phyloP scores from a whole-genome alignment of 2,888 invertebrate genomes.

The Operophtera brumata region DNA sequence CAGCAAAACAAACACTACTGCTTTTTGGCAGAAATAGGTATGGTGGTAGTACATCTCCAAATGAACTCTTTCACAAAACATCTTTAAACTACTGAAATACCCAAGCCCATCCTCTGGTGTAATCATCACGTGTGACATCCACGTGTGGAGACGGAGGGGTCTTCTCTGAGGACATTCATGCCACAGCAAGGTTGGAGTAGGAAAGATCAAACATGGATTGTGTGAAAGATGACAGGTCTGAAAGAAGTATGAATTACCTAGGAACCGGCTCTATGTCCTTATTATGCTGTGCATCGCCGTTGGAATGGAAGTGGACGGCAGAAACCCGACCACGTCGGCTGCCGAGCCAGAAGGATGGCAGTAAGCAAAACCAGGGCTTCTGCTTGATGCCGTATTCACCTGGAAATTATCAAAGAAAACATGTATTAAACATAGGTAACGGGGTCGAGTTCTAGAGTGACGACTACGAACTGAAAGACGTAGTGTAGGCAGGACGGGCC shows the following conservation, averaged over 20 bases:
- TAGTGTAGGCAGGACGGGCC: too few species aligned
- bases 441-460: too few species aligned
- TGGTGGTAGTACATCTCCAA: too few species aligned
- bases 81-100: too few species aligned
- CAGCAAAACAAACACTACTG: too few species aligned
- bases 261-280: constrained; percentile 88
- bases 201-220: not conserved
- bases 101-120: too few species aligned
- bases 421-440: too few species aligned
- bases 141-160: too few species aligned
- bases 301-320: constrained; percentile 69
- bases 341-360: constrained; percentile 86
- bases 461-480: too few species aligned
- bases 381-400: constrained; percentile 89
- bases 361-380: constrained; percentile 87
- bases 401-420: constrained; percentile 45
- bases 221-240: not conserved
- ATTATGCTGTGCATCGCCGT: constrained; percentile 73
- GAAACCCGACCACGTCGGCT: constrained; percentile 68
- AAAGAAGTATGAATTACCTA: constrained; percentile 48
- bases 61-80: too few species aligned
- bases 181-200: not conserved
- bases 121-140: too few species aligned
- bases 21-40: too few species aligned
- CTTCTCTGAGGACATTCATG: not conserved